Conservation (phyloP, 2,888 invertebrate species). For the Drosophila mettleri region DNA sequence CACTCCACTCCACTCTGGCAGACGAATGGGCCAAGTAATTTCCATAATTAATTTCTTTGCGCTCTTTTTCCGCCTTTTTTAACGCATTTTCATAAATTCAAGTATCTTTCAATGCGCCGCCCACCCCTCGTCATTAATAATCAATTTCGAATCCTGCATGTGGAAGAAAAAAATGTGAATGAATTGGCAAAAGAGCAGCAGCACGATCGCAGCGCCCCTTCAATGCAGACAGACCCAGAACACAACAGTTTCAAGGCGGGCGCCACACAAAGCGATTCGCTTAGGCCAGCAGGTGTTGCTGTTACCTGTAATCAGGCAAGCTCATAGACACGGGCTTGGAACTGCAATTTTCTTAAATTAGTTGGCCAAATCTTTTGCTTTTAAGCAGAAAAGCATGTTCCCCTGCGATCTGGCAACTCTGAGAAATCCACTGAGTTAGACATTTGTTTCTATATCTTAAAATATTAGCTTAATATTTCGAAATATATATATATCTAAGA, state of each 20-base stretch:
- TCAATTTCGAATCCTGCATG: constrained; percentile 58
- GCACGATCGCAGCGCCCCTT: background rate
- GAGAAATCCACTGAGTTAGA: no score
- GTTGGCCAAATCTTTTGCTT: no score
- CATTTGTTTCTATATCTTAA: no score
- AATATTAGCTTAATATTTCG: no score
- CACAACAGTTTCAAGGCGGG: constrained; percentile 23
- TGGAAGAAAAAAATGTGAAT: background rate
- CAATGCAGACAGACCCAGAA: constrained; percentile 2
- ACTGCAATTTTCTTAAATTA: no score
- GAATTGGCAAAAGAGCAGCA: constrained; percentile 19
- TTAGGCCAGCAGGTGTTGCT: background rate
- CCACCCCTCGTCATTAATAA: constrained; percentile 70
- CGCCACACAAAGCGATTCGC: background rate
- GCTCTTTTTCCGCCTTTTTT: constrained; percentile 68
- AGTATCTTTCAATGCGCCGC: constrained; percentile 32
- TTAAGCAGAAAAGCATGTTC: no score
- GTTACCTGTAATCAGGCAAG: background rate
- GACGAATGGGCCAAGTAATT: constrained; percentile 72
- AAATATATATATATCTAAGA: no score
- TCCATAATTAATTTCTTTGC: constrained; percentile 83
- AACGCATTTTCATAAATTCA: constrained; percentile 67
- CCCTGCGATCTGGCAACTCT: no score
- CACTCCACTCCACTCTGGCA: constrained; percentile 7
- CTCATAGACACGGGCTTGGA: no score